Evolutionary conservation across 2,888 invertebrate species (phyloP).

Genomic region (Xestia sexstrigata): DNA sequence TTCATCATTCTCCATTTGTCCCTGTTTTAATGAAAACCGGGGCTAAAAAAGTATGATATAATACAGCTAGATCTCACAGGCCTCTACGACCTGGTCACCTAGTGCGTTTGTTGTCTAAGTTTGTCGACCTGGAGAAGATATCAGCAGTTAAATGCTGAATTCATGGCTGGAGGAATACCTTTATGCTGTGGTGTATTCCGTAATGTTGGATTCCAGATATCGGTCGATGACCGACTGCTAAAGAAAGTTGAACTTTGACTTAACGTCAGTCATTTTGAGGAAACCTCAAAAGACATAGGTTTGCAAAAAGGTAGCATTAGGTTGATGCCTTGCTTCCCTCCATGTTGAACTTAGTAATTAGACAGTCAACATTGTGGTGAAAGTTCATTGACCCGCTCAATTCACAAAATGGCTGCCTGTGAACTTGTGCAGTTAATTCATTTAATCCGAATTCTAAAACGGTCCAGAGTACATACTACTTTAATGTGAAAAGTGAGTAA

Average conservation of each 20-base stretch:
- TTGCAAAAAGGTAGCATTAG: not conserved
- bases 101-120: not conserved
- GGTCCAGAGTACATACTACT: not conserved
- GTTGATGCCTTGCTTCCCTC: not conserved
- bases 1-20: not conserved
- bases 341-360: not conserved
- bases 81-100: not conserved
- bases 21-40: not conserved
- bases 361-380: not conserved
- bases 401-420: not conserved
- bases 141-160: not conserved
- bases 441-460: conserved; percentile 16
- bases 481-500: conserved; percentile 2
- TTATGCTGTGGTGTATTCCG: too few species aligned
- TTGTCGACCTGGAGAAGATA: not conserved
- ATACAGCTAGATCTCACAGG: not conserved
- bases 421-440: not conserved
- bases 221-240: too few species aligned
- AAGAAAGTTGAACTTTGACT: not conserved
- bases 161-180: not conserved
- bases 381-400: not conserved
- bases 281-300: not conserved
- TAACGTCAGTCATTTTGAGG: not conserved
- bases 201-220: too few species aligned
- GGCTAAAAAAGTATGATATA: not conserved